These are phyloP conservation scores for Scrobipalpa atriplicella DNA, from an alignment of 2,888 invertebrate genomes.

Conservation along the genomic window DNA sequence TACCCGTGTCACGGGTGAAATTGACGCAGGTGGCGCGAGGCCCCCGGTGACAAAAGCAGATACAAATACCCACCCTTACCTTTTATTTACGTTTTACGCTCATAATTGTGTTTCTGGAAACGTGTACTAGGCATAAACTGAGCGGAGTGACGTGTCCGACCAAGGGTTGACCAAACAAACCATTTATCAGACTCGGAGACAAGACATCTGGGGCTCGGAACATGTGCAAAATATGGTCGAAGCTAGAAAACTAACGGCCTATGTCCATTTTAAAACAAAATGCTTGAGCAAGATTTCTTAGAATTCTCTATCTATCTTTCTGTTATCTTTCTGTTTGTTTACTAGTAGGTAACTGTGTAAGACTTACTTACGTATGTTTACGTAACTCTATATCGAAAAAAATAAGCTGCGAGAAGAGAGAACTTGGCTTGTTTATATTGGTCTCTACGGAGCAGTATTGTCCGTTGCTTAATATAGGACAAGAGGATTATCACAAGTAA, in stretches of 20 bases:
- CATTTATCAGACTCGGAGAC: slow-evolving; percentile 22
- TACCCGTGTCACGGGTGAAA: slow-evolving; percentile 22
- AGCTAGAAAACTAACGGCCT: slow-evolving; percentile 21
- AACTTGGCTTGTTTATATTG: slow-evolving; percentile 23
- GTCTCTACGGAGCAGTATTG: slow-evolving; percentile 34
- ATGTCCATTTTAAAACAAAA: not conserved
- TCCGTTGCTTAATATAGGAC: slow-evolving; percentile 40
- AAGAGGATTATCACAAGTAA: slow-evolving; percentile 41
- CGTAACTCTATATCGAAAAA: slow-evolving; percentile 20
- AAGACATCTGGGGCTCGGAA: slow-evolving; percentile 22
- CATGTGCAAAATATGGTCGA: slow-evolving; percentile 27
- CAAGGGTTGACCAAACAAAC: slow-evolving; percentile 26
- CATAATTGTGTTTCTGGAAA: not conserved
- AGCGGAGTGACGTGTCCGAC: slow-evolving; percentile 18
- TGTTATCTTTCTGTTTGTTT: not conserved
- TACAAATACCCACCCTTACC: slow-evolving; percentile 1
- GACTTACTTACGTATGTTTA: slow-evolving; percentile 15
- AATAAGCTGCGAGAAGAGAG: slow-evolving; percentile 3
- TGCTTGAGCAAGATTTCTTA: not conserved
- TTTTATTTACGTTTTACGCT: slow-evolving; percentile 19
- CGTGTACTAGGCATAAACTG: slow-evolving; percentile 17
- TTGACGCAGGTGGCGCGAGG: slow-evolving; percentile 23
- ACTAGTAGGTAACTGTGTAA: not conserved
- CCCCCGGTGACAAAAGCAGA: slow-evolving; percentile 24
- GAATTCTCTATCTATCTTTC: not conserved